Conservation (phyloP, 2,797 vertebrate genomes). For the Cryptoblepharus egeriae region DNA sequence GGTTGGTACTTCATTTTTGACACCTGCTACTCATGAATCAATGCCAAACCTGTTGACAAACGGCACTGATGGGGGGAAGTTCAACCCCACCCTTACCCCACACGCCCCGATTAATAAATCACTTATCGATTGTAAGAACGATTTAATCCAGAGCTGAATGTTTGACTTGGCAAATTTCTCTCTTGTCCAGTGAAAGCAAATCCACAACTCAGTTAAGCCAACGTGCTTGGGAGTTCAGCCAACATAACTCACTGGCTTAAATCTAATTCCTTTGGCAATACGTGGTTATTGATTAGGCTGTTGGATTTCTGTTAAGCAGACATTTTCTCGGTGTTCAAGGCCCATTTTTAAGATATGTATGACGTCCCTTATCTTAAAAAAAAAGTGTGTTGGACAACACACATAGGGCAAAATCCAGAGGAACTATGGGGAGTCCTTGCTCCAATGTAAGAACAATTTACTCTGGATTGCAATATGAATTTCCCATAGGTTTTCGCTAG, state of each 20-base stretch:
- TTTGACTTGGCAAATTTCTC: conserved; percentile 64
- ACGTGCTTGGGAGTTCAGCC: neutral
- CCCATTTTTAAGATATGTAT: too few species aligned
- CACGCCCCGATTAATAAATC: conserved; percentile 66
- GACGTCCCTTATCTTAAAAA: too few species aligned
- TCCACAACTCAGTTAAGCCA: neutral
- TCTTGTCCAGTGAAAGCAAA: conserved; percentile 9
- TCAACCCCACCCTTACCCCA: neutral
- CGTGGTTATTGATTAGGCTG: too few species aligned
- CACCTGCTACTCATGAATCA: conserved; percentile 58
- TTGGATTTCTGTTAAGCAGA: too few species aligned
- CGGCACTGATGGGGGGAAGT: conserved; percentile 52
- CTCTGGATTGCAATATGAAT: too few species aligned
- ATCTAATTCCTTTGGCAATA: neutral
- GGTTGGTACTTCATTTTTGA: conserved; percentile 58
- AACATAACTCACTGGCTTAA: neutral
- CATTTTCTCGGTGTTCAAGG: too few species aligned
- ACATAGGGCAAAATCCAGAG: too few species aligned
- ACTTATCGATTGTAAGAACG: conserved; percentile 63
- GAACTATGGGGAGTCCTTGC: too few species aligned
- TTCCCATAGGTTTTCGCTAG: too few species aligned
- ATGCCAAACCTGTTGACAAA: conserved; percentile 36
- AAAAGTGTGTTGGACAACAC: too few species aligned
- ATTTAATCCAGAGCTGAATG: conserved; percentile 54
- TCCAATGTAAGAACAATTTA: too few species aligned